Conservation (phyloP, 2,113 vertebrate species). For the Cyphomyrus plagiostoma region DNA sequence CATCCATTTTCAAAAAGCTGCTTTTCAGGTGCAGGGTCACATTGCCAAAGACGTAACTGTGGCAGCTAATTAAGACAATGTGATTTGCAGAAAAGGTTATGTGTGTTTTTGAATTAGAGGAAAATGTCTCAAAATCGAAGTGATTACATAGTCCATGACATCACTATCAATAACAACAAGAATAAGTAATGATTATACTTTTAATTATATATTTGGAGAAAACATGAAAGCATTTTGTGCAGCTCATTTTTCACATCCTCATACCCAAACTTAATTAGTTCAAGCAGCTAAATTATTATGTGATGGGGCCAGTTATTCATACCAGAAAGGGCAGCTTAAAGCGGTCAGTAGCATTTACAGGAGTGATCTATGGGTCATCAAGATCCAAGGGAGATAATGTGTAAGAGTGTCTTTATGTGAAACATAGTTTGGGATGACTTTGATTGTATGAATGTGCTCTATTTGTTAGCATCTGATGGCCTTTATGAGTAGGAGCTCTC, state of each 20-base stretch:
- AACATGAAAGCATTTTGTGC: background rate
- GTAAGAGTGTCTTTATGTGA: background rate
- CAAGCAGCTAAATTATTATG: background rate
- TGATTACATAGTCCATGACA: background rate
- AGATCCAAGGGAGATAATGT: background rate
- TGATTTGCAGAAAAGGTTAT: background rate
- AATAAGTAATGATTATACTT: background rate
- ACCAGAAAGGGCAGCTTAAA: background rate
- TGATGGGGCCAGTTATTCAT: background rate
- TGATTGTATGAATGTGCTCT: background rate
- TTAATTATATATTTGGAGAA: constrained; percentile 4
- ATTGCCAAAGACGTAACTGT: background rate
- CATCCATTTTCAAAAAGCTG: background rate
- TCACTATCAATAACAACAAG: background rate
- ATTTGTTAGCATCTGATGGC: background rate
- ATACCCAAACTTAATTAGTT: constrained; percentile 6
- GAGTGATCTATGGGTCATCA: background rate
- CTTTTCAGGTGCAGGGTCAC: background rate
- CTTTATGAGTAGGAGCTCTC: background rate
- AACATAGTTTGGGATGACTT: constrained; percentile 14
- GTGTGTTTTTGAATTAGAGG: background rate
- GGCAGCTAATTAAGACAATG: background rate
- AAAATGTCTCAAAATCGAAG: background rate
- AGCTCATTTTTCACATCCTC: background rate
- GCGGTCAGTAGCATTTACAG: background rate